A percentile compares a stretch with the other conserved stretches of the same genome.
Conservation (phyloP, 30 jellyfish, hydroid and myxozoan genomes). For the Sanderia malayensis region DNA sequence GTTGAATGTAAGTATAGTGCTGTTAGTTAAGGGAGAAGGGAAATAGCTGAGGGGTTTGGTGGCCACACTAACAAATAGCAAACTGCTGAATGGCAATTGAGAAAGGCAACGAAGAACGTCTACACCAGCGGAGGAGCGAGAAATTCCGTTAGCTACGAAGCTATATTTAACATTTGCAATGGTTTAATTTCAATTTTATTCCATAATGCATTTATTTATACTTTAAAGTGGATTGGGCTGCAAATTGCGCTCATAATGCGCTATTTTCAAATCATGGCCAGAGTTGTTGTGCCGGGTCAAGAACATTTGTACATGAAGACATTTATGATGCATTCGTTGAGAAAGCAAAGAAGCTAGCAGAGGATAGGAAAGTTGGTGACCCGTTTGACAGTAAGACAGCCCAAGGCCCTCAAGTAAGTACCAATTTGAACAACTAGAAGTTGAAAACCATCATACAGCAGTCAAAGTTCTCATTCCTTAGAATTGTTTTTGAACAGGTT, state of each 20-base stretch:
- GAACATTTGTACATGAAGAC: conserved; percentile 93
- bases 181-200: too few species aligned
- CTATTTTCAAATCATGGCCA: conserved; percentile 87
- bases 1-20: conserved; percentile 89
- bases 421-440: too few species aligned
- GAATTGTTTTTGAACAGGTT: conserved; percentile 24
- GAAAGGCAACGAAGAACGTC: too few species aligned
- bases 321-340: conserved; percentile 84
- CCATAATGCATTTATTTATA: too few species aligned
- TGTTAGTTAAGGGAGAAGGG: too few species aligned
- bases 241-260: conserved; percentile 82
- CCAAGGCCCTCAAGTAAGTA: conserved; percentile 95
- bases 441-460: too few species aligned
- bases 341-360: conserved; percentile 75
- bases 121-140: too few species aligned
- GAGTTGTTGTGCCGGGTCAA: conserved; percentile 95
- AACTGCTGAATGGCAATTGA: too few species aligned
- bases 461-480: background rate
- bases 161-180: too few species aligned
- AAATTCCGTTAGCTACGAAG: too few species aligned
- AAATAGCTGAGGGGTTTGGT: too few species aligned
- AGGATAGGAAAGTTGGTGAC: conserved; percentile 80
- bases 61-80: too few species aligned
- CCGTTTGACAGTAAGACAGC: conserved; percentile 79
- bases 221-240: conserved; percentile 86